phyloP scores from a whole-genome alignment of 2,113 vertebrate genomes.

The Mustela nigripes region DNA sequence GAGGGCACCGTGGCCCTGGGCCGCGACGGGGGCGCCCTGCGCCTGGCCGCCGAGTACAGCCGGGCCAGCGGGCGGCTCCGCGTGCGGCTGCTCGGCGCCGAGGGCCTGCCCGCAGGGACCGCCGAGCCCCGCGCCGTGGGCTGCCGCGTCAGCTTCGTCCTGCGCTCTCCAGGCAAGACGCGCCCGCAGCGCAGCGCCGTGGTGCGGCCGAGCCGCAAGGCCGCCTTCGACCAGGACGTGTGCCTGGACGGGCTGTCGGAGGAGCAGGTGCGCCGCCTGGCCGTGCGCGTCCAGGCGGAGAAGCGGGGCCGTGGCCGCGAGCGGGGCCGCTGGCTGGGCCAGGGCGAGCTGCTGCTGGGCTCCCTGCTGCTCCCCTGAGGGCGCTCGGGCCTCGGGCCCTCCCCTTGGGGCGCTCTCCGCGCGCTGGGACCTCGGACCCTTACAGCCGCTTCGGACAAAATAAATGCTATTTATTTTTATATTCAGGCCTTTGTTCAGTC shows the following conservation, averaged over 20 bases:
- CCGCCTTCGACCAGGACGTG: constrained; percentile 92
- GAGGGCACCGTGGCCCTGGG: constrained; percentile 90
- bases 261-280: constrained; percentile 88
- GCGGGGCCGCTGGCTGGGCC: constrained; percentile 88
- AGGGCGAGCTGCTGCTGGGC: constrained; percentile 45
- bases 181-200: constrained; percentile 90
- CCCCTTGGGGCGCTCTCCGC: background rate
- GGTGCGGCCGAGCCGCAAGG: constrained; percentile 90
- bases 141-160: constrained; percentile 91
- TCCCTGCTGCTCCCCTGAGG: constrained; percentile 9
- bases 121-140: constrained; percentile 91
- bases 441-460: background rate
- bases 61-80: constrained; percentile 90
- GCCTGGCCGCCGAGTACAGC: constrained; percentile 92
- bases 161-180: constrained; percentile 87
- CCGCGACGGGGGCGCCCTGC: constrained; percentile 88
- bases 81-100: constrained; percentile 91
- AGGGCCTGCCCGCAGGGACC: constrained; percentile 89
- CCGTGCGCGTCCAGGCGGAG: constrained; percentile 91
- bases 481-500: background rate
- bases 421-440: rapidly evolving
- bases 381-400: constrained; percentile 81
- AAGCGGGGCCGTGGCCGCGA: constrained; percentile 89
- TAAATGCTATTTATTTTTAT: constrained; percentile 29
- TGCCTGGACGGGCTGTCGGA: constrained; percentile 92